Evolutionary conservation across 2,113 vertebrate genomes (phyloP), one percentile per base, ranked within the genome.

Genomic region (Cercopithecus mona): DNA sequence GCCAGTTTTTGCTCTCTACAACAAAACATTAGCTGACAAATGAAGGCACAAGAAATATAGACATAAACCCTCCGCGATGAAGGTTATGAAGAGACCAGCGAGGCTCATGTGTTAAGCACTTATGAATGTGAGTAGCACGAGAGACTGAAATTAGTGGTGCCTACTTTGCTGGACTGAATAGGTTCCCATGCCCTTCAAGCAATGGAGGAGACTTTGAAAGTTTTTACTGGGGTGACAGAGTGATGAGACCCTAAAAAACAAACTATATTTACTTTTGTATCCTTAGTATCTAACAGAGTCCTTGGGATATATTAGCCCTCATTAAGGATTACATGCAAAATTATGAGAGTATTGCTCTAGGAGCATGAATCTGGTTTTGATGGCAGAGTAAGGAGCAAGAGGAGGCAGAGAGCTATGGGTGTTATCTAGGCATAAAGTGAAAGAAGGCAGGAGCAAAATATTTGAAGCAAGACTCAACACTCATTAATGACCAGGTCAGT

Each of bases 41-140:
- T 11, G 18, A 50, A 40, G 16, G 86, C 35, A 5, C 22, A 35
- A 45, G 70, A 59, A 16, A 38, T 7, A 20, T 32, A 14, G 30
- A 30, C 13, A 7, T 17, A 35, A 32, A 17, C 40, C 11, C 11
- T 20, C 55, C 14, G 0, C 1, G 1, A 0, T 45, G 22, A 61
- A 40, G 35, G 43, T 38, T 1, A 1, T 8, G 61, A 50, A 61
- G 61, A 64, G 59, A 73, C 14, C 32, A 57, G 17, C n/a, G 11
- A 32, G 35, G 9, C 73, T 82, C 50, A 9, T 6, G 27, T 5
- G 25, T 61, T 32, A 30, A 59, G 76, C 16, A 5, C 20, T 32
- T n/a, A n/a, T 40, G n/a, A 38, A 61, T 27, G 9, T 23, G 45
- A 68, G 48, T 30, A 78, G 48, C 10, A 18, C 1, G 48, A 93